Base-by-base conservation (phyloP, 1,140 invertebrate species). In the Capitella teleta region DNA sequence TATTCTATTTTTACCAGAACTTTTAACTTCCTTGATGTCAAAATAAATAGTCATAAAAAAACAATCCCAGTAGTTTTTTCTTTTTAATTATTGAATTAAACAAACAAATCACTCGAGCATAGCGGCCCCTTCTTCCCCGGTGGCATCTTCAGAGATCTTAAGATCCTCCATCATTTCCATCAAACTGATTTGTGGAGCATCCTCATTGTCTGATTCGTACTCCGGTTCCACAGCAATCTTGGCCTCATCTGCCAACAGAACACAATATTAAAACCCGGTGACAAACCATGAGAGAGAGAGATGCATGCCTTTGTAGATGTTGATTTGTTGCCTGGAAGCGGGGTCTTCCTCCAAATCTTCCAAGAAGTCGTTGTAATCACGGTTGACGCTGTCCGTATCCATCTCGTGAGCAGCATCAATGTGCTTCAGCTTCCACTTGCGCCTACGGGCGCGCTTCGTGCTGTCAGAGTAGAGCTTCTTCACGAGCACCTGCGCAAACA, bases 131-230 rank as follows among this genome's bases (percentile, higher is more conserved):
- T 62, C 69, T 16, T 52, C 66, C 0, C 67, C 69, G 10, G 67
- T 72, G 4, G 69, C 64, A 59, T 72, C 72, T 26, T 71, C 65
- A 21, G 51, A 43, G 32, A 76, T 61, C 30, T 67, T 60, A 52
- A 98, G 74, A 74, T 98, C 94, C 55, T 98, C 92, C 51, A 98
- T 73, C 95, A 98, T 98, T 75, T 98, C 95, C 52, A 88, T 85
- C 1, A 98, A 76, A n/a, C 84, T 87, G 50, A 97, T 88, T 56
- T 81, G 77, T 2, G 92, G 93, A 14, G 81, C 66, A 25, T 76
- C 80, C 2, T 81, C 80, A 64, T 85, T 83, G 34, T 80, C 78
- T 37, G 36, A 66, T 61, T 47, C 25, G 5, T n/a, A n/a, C 51
- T 66, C 60, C 12, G 38, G 24, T 40, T 68, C 67, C 26, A 74